Evolutionary conservation across 2,888 invertebrate species (phyloP).

Genomic region (Gisinianus flammeolus): DNA sequence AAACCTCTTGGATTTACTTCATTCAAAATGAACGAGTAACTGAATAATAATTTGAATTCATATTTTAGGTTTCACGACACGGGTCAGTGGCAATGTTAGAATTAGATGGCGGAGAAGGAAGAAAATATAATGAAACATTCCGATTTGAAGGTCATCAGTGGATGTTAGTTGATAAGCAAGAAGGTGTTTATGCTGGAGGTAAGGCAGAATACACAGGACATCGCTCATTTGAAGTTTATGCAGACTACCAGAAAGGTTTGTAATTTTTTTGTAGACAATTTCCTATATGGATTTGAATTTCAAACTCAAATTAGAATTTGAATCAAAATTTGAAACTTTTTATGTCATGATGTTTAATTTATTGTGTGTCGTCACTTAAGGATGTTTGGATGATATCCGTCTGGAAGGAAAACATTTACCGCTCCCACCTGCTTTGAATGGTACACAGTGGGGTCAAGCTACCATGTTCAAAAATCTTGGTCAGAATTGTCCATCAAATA

Average conservation of each 20-base stretch:
- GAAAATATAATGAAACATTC: slow-evolving; percentile 91
- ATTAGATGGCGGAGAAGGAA: slow-evolving; percentile 92
- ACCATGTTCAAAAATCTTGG: slow-evolving; percentile 91
- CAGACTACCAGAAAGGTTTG: slow-evolving; percentile 89
- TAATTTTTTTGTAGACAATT: background rate
- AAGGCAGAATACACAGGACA: slow-evolving; percentile 95
- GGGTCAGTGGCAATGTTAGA: slow-evolving; percentile 75
- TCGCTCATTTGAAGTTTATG: slow-evolving; percentile 90
- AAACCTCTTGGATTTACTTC: background rate
- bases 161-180: slow-evolving; percentile 90
- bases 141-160: slow-evolving; percentile 89
- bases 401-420: slow-evolving; percentile 94
- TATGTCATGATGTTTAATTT: background rate
- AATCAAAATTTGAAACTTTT: background rate
- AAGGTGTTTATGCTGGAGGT: slow-evolving; percentile 93
- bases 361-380: slow-evolving; percentile 62
- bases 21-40: background rate
- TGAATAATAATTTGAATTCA: too few relatives aligned
- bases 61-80: slow-evolving; percentile 45
- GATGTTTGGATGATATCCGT: slow-evolving; percentile 82
- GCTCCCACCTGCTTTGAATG: slow-evolving; percentile 91
- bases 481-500: slow-evolving; percentile 91
- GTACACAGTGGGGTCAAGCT: slow-evolving; percentile 94
- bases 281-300: slow-evolving; percentile 3
- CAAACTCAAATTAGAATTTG: background rate